Evolutionary conservation across 37 sponge, comb jelly and placozoan species (phyloP), one percentile per base, ranked within the genome.

Genomic region (Haliclona indistincta): DNA sequence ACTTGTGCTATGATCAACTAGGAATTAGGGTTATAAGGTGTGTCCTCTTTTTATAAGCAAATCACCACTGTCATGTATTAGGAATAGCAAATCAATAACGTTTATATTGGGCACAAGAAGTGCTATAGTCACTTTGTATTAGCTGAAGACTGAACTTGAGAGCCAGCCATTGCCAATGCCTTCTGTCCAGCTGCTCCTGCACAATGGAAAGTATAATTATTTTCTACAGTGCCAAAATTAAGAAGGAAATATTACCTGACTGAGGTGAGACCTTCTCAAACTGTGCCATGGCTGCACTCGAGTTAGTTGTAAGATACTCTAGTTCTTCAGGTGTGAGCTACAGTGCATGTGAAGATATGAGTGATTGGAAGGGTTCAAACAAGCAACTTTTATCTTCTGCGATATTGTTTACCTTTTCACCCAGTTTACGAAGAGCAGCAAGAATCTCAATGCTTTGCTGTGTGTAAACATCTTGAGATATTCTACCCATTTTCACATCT

Each of bases 391-490:
- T 36, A 32, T 64, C 35, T 60, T 36, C 15, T 30, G 7, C 19
- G 15, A 43, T 6, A 17, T 38, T 8, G 29, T 77, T 34, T 40
- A 96, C 94, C 91, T 98, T 89, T 37, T 95, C 93, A 42, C 96
- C 96, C 4, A 93, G 81, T 37, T 84, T 92, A 60, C 86, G 80
- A 2, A 98, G 83, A 56, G 96, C 99, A 29, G 88, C 81, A 30
- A 98, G 86, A 6, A 98, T 92, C 73, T 95, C 94, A 13, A 89
- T 82, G 20, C 70, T 84, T 40, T 95, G 93, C 43, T 86, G 93
- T 3, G 72, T 92, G 80, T 73, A 86, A 6, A 80, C 58, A 34
- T 85, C 93, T 8, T 84, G 53, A 2, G 91, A 77, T 26, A 95
- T 68, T 60, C 88, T 98, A 22, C 96, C 96, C 35, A 98, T 75